Percentiles rank a stretch among this genome's conserved stretches.
Conservation (phyloP, 2,113 vertebrate genomes). For the Ardeotis arabs region DNA sequence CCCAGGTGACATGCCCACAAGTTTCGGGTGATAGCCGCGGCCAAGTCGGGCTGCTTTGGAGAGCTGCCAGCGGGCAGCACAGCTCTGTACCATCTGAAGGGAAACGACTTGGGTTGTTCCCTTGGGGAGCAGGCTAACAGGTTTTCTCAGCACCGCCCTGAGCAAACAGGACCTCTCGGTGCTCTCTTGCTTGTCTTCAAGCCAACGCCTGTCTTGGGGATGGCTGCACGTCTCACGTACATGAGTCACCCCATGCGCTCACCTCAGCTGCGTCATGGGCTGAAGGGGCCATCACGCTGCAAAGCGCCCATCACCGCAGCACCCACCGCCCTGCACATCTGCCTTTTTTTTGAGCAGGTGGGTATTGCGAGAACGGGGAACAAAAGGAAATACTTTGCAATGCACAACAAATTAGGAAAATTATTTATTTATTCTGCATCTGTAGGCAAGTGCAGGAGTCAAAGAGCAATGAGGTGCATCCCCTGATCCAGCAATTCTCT, state of each 20-base stretch:
- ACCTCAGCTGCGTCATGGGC: neutral
- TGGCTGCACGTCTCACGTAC: accelerated
- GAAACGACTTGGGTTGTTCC: neutral
- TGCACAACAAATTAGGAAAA: neutral
- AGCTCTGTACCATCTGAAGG: neutral
- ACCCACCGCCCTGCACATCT: neutral
- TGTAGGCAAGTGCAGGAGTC: neutral
- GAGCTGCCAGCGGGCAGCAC: neutral
- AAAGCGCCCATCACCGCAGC: neutral
- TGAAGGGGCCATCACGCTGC: neutral
- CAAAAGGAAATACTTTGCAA: neutral
- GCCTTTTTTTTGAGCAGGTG: neutral
- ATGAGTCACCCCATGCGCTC: neutral
- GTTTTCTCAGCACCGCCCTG: neutral
- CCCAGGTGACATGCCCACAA: neutral
- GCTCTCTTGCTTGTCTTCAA: neutral
- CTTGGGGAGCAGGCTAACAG: neutral
- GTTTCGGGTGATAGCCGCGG: accelerated
- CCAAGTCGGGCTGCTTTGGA: neutral
- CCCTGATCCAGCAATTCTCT: neutral
- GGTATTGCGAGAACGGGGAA: neutral
- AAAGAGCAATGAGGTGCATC: neutral
- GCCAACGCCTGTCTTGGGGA: accelerated
- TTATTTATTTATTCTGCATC: neutral
- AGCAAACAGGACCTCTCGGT: neutral